phyloP scores from a whole-genome alignment of 2,113 vertebrate species.

The Ginglymostoma cirratum region DNA sequence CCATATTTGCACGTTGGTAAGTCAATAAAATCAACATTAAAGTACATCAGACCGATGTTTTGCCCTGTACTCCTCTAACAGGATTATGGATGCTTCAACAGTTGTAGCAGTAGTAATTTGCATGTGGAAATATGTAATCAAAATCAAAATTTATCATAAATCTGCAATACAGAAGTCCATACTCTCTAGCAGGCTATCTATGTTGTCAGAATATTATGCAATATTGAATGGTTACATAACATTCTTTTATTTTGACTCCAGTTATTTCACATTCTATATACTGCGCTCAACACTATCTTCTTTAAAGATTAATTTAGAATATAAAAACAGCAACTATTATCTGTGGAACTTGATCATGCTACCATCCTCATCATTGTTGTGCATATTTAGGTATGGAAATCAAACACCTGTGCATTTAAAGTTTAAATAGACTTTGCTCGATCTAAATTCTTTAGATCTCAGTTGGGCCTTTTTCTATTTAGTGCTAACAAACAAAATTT shows the following conservation, averaged over 20 bases:
- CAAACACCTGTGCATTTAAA: no score
- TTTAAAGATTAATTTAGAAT: not conserved
- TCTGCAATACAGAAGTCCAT: slow-evolving; percentile 1
- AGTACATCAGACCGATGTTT: not conserved
- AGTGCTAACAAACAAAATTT: not conserved
- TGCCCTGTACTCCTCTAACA: not conserved
- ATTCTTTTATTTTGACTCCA: slow-evolving; percentile 4
- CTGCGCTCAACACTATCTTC: not conserved
- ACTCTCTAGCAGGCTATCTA: not conserved
- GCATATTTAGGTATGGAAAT: not conserved
- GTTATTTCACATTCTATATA: slow-evolving; percentile 24
- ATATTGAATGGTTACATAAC: slow-evolving; percentile 15
- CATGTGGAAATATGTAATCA: slow-evolving; percentile 2
- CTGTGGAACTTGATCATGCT: not conserved
- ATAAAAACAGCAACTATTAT: not conserved
- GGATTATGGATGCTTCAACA: not conserved
- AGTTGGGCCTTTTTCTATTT: not conserved
- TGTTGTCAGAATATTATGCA: slow-evolving; percentile 12
- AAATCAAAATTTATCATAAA: not conserved
- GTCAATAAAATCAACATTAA: not conserved
- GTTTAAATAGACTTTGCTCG: no score
- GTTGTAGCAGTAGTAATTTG: slow-evolving; percentile 17
- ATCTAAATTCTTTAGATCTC: not conserved
- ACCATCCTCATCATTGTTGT: not conserved
- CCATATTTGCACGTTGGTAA: not conserved